These are phyloP conservation scores for Strigamia maritima DNA, from an alignment of 2,888 invertebrate species.

Conservation along the genomic window DNA sequence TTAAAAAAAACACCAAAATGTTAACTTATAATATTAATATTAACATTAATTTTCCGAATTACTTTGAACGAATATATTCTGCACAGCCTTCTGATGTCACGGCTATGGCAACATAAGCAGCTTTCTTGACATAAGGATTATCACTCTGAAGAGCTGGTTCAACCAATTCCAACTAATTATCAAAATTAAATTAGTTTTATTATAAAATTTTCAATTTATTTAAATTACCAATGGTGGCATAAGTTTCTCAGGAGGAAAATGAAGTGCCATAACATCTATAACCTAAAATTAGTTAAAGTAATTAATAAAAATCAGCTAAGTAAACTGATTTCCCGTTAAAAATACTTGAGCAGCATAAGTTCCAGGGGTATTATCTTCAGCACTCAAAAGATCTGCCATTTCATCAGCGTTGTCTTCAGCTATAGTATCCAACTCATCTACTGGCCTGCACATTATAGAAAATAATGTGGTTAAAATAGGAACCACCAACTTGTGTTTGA, in stretches of 20 bases:
- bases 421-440: constrained; percentile 62
- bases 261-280: constrained; percentile 68
- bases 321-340: background rate
- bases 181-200: constrained; percentile 41
- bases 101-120: constrained; percentile 69
- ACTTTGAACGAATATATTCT: constrained; percentile 68
- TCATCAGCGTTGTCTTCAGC: constrained; percentile 63
- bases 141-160: constrained; percentile 64
- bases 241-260: constrained; percentile 72
- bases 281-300: constrained; percentile 52
- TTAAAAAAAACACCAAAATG: constrained; percentile 37
- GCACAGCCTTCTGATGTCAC: constrained; percentile 75
- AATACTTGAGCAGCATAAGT: constrained; percentile 65
- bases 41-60: constrained; percentile 34
- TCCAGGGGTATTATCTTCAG: constrained; percentile 62
- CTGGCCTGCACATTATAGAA: constrained; percentile 64
- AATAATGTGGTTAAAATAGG: constrained; percentile 67
- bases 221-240: constrained; percentile 64
- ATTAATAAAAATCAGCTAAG: background rate
- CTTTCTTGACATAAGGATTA: constrained; percentile 65
- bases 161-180: constrained; percentile 57
- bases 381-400: constrained; percentile 44
- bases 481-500: constrained; percentile 68
- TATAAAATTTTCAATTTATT: background rate
- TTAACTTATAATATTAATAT: background rate